Base-by-base conservation (phyloP, 2,797 vertebrate genomes). In the Danionella dracula region DNA sequence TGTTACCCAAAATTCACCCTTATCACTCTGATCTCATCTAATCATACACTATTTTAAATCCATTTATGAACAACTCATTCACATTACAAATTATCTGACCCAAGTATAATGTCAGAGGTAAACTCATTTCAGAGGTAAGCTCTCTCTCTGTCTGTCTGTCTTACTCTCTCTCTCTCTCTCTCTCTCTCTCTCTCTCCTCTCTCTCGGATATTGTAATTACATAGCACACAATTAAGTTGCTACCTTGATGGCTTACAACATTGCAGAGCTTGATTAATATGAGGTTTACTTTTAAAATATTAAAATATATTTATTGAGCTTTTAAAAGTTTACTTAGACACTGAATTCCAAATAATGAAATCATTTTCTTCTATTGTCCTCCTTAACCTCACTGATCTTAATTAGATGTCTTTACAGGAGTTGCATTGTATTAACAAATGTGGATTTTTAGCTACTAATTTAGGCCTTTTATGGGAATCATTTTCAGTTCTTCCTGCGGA, bases 51-150 rank as follows among this genome's bases (percentile, higher is more conserved):
- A 50, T 64, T 66, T 48, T 68, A 17, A 55, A 67, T 73, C 56
- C 67, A 66, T 71, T 71, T 70, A 66, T 65, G 70, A 71, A 58
- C 62, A 73, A 53, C 62, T 71, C 49, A 66, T 69, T 50, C 27
- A 32, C 63, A 68, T 57, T 49, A 69, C 51, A 63, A 41, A 69
- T 64, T 48, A 71, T 68, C 66, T 72, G 51, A 51, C 59, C 72
- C 57, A 37, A 37, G 32, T 16, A 62, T 34, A 61, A 55, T 34
- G 37, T 53, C 37, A 51, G 41, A 45, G 41, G 48, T 68, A 56
- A 67, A 72, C 60, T 49, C 44, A n/a, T n/a, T n/a, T n/a, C n/a
- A n/a, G n/a, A n/a, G n/a, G n/a, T n/a, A n/a, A n/a, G n/a, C n/a
- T n/a, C n/a, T n/a, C n/a, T n/a, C n/a, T n/a, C n/a, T n/a, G n/a